A percentile compares a stretch with the other conserved stretches of the same genome.
Conservation (phyloP, 2,113 vertebrate species). For the Neodon shergylaensis region DNA sequence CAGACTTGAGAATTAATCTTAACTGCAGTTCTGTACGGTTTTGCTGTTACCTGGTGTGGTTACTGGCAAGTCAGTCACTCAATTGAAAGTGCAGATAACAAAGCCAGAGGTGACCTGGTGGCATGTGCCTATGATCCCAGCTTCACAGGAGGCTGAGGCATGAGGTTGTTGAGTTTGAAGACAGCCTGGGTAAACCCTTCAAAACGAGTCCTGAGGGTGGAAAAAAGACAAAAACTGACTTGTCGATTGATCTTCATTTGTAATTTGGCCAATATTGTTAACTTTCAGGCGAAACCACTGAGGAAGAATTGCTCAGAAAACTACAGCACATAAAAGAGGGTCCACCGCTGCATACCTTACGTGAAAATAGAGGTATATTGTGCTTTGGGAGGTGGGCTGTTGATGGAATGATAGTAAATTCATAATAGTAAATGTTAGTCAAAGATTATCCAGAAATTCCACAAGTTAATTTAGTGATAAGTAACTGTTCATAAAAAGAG, state of each 20-base stretch:
- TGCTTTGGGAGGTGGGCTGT: constrained; percentile 32
- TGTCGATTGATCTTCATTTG: constrained; percentile 42
- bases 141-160: neutral
- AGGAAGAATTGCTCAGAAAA: constrained; percentile 96
- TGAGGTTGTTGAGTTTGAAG: neutral
- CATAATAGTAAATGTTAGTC: too few species aligned
- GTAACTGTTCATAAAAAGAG: too few species aligned
- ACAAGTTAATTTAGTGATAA: too few species aligned
- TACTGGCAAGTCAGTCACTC: constrained; percentile 14
- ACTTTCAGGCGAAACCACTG: constrained; percentile 95
- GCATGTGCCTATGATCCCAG: too few species aligned
- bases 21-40: neutral
- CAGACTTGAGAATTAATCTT: constrained; percentile 18
- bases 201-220: neutral
- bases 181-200: neutral
- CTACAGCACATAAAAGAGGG: constrained; percentile 98
- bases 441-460: too few species aligned
- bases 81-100: constrained; percentile 14
- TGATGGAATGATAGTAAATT: too few species aligned
- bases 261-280: constrained; percentile 82
- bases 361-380: constrained; percentile 90
- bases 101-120: neutral
- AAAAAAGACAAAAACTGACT: neutral
- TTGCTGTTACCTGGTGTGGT: neutral
- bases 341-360: constrained; percentile 89